phyloP scores from a whole-genome alignment of 2,888 invertebrate species.

The Lasioglossum figueresi region DNA sequence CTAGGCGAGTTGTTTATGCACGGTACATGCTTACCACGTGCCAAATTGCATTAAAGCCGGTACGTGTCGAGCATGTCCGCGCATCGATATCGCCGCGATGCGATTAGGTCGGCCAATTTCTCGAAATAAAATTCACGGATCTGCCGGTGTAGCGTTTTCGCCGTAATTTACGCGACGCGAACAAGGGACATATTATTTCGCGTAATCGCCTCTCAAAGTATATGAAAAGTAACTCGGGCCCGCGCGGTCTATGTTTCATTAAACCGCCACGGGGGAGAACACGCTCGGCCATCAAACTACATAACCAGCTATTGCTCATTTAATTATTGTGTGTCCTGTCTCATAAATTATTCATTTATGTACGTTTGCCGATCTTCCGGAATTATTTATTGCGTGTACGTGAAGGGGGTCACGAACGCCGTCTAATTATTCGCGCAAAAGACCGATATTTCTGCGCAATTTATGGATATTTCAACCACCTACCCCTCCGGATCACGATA shows the following conservation, averaged over 20 bases:
- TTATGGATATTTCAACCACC: constrained; percentile 10
- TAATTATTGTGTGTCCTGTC: constrained; percentile 51
- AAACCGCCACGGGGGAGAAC: background rate
- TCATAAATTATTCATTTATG: constrained; percentile 52
- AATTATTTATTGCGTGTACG: constrained; percentile 49
- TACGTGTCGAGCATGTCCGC: constrained; percentile 52
- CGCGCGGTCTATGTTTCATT: constrained; percentile 25
- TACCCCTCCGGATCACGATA: background rate
- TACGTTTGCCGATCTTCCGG: constrained; percentile 46
- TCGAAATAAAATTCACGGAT: constrained; percentile 18
- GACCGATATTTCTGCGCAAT: constrained; percentile 40
- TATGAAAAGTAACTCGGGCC: constrained; percentile 37
- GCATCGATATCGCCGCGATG: constrained; percentile 5
- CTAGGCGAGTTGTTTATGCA: constrained; percentile 11
- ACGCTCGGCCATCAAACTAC: constrained; percentile 40
- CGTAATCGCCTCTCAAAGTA: constrained; percentile 21
- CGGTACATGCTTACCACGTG: constrained; percentile 36
- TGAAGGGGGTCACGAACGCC: constrained; percentile 35
- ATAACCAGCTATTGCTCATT: constrained; percentile 52
- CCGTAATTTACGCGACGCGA: constrained; percentile 38
- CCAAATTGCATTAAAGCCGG: constrained; percentile 51
- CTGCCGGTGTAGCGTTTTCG: background rate
- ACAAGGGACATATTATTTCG: constrained; percentile 32
- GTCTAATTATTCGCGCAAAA: constrained; percentile 43
- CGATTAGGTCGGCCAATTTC: constrained; percentile 13